Conservation (phyloP, 2,888 invertebrate genomes). For the Chymomyza fuscimana region DNA sequence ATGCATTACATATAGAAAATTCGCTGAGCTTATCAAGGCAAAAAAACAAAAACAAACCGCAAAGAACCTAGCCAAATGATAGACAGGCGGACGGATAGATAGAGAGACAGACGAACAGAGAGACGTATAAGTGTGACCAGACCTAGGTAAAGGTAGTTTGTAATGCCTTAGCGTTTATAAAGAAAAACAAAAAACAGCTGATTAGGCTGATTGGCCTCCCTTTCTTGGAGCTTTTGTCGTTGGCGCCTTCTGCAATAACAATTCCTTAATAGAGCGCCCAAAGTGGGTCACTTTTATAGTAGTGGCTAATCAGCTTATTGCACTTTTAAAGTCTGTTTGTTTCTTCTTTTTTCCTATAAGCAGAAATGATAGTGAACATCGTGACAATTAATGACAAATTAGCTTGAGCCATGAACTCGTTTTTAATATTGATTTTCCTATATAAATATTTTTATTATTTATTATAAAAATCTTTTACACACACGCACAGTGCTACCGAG, state of each 20-base stretch:
- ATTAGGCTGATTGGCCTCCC: neutral
- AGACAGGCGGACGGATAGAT: constrained; percentile 14
- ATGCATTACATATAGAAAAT: constrained; percentile 22
- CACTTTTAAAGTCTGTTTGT: constrained; percentile 32
- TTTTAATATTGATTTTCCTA: constrained; percentile 33
- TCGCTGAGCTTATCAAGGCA: constrained; percentile 44
- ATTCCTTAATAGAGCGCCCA: constrained; percentile 5
- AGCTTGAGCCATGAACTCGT: constrained; percentile 54
- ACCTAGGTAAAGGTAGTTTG: constrained; percentile 11
- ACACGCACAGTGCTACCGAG: constrained; percentile 4
- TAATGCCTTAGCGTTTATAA: neutral
- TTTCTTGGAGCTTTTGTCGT: neutral
- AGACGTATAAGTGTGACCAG: neutral
- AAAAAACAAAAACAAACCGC: neutral
- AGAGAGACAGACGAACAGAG: constrained; percentile 6
- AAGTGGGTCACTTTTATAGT: constrained; percentile 20
- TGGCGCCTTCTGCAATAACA: neutral
- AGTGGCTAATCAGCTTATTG: constrained; percentile 48
- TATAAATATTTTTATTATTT: constrained; percentile 13
- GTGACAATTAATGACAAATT: constrained; percentile 13
- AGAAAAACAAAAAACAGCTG: neutral
- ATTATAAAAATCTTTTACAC: constrained; percentile 31
- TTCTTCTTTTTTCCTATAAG: neutral
- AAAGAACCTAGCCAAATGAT: neutral
- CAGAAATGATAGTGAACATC: neutral